Evolutionary conservation across 2,797 vertebrate species (phyloP), one percentile per base, ranked within the genome.

Genomic region (Brotula barbata): DNA sequence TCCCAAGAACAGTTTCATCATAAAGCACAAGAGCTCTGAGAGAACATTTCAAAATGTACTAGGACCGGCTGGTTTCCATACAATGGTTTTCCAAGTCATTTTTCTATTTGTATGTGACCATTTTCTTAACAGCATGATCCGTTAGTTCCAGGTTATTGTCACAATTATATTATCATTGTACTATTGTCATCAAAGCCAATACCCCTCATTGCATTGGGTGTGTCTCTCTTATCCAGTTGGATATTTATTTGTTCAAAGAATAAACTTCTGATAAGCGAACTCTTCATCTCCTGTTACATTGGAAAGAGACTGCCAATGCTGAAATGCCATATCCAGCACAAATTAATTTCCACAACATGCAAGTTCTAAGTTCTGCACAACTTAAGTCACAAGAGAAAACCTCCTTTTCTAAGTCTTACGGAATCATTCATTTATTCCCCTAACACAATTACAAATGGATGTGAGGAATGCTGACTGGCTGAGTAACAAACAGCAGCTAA

Each of bases 31-130:
- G 48, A 45, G 53, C 48, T 72, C 20, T 53, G 57, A 59, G 39
- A 0, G 3, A 53, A 82, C 66, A 71, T 74, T 73, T 78, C 52
- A 69, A 74, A 61, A 54, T 69, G 68, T 71, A 80, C 57, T 11
- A 54, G 62, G 37, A 50, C 4, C 31, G 11, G 31, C 31, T 4
- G 10, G 17, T 16, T 45, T 51, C 16, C 2, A 40, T 25, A 28
- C 20, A 19, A 17, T 17, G 5, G n/a, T 25, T 10, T 46, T 46
- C 15, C 6, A 33, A 33, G 31, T 33, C 6, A 6, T 7, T 33
- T 33, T 33, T 2, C 31, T 33, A 11, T 10, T 6, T 33, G 2
- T 33, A 40, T 40, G 15, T 6, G 13, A 15, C 14, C 14, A 15
- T 14, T 7, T 7, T 16, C n/a, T 40, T n/a, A 16, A 6, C 6